These are phyloP conservation scores for Muschampia plurimacula DNA, from an alignment of 2,888 invertebrate genomes.

Conservation along the genomic window DNA sequence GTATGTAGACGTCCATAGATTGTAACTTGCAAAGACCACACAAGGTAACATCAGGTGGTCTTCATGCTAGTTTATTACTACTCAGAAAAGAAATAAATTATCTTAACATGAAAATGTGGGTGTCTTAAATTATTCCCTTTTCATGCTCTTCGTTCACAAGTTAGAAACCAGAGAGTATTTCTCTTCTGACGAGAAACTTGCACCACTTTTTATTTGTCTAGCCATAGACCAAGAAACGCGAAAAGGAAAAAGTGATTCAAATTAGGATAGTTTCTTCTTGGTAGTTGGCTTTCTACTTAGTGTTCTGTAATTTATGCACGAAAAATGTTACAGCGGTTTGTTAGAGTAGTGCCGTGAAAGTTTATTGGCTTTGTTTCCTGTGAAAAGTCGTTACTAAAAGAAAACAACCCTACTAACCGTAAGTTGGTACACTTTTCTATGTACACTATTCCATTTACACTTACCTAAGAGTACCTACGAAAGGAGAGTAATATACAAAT, in stretches of 20 bases:
- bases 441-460: neutral
- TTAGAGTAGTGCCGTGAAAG: slow-evolving; percentile 20
- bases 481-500: no score
- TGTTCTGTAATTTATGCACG: slow-evolving; percentile 33
- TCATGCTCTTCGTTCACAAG: slow-evolving; percentile 19
- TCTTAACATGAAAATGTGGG: neutral
- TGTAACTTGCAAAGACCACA: no score
- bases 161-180: slow-evolving; percentile 29
- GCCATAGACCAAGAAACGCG: slow-evolving; percentile 25
- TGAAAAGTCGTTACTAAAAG: neutral
- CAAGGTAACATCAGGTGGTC: no score
- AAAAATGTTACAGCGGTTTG: slow-evolving; percentile 24
- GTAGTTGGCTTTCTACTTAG: slow-evolving; percentile 22
- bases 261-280: slow-evolving; percentile 30
- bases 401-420: neutral
- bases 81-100: neutral
- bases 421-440: neutral
- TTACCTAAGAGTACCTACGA: no score
- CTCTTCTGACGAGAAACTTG: slow-evolving; percentile 17
- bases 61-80: no score
- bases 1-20: no score
- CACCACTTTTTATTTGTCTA: slow-evolving; percentile 26
- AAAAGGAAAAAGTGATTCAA: slow-evolving; percentile 34
- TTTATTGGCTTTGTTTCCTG: slow-evolving; percentile 12
- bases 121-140: slow-evolving; percentile 27